These are phyloP conservation scores for Chalcosyrphus nemorum DNA, from an alignment of 2,888 invertebrate genomes.

Conservation along the genomic window DNA sequence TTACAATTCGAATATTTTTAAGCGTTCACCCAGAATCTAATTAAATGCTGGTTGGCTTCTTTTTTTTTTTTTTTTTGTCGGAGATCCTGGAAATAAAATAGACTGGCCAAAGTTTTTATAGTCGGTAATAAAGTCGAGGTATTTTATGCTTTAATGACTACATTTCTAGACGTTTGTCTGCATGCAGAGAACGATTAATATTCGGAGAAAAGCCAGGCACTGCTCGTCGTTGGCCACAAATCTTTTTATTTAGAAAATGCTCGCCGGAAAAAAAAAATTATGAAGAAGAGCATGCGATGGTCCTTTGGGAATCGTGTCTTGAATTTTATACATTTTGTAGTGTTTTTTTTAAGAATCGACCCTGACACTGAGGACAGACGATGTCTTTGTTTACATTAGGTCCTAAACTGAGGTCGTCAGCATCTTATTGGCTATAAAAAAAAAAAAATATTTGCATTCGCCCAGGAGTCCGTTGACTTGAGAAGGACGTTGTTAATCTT, in stretches of 20 bases:
- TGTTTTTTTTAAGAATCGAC: not conserved
- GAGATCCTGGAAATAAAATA: not conserved
- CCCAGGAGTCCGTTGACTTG: too few species aligned
- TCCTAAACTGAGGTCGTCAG: not conserved
- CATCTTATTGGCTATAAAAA: not conserved
- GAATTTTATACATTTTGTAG: not conserved
- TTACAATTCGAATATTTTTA: not conserved
- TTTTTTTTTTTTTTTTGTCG: not conserved
- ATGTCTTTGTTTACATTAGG: not conserved
- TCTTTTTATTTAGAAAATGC: not conserved
- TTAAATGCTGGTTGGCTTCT: too few species aligned
- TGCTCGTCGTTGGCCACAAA: not conserved
- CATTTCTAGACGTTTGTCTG: conserved; percentile 6
- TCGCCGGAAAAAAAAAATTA: not conserved
- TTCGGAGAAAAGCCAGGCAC: not conserved
- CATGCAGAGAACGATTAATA: not conserved
- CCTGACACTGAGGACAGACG: not conserved
- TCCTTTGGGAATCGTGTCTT: not conserved
- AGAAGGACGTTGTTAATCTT: too few species aligned
- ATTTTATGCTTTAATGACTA: conserved; percentile 6
- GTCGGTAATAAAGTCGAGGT: not conserved
- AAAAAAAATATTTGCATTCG: too few species aligned
- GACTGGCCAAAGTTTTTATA: not conserved
- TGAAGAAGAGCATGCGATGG: not conserved
- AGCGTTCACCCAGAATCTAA: too few species aligned